Conservation (phyloP, 2,113 vertebrate species). For the Anthoscopus minutus region DNA sequence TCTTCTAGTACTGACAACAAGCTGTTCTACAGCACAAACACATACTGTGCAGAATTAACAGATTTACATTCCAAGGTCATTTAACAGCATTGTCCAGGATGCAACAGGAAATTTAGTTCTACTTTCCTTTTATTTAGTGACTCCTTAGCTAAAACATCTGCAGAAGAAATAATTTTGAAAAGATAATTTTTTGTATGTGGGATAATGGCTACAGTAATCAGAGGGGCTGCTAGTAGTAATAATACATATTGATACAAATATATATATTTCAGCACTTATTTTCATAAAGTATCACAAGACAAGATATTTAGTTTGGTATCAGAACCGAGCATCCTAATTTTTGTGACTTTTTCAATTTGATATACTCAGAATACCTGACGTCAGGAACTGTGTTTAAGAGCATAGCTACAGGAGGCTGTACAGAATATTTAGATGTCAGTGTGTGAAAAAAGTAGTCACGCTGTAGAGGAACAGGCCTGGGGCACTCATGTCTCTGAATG, state of each 20-base stretch:
- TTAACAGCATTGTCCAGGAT: neutral
- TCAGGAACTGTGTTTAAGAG: slow-evolving; percentile 9
- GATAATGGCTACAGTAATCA: neutral
- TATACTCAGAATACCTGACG: slow-evolving; percentile 4
- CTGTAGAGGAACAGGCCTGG: slow-evolving; percentile 59
- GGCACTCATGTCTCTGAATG: slow-evolving; percentile 67
- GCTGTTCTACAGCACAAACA: neutral
- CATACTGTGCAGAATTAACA: neutral
- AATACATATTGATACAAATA: neutral
- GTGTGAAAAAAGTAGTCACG: slow-evolving; percentile 8
- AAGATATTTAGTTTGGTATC: neutral
- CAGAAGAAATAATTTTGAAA: neutral
- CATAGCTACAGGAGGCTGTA: slow-evolving; percentile 30
- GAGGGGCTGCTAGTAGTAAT: neutral
- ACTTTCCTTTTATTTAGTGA: neutral
- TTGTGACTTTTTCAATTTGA: slow-evolving; percentile 27
- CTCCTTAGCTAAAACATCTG: neutral
- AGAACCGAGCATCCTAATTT: slow-evolving; percentile 15
- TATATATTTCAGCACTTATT: neutral
- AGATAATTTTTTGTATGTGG: neutral
- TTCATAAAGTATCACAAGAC: neutral
- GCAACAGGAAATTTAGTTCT: neutral
- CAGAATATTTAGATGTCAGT: slow-evolving; percentile 51
- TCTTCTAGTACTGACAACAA: neutral
- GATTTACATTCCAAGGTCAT: neutral